Percentiles rank a stretch among this genome's conserved stretches.
Evolutionary conservation across 1,140 invertebrate genomes (phyloP).

Genomic region (Amyelois transitella): DNA sequence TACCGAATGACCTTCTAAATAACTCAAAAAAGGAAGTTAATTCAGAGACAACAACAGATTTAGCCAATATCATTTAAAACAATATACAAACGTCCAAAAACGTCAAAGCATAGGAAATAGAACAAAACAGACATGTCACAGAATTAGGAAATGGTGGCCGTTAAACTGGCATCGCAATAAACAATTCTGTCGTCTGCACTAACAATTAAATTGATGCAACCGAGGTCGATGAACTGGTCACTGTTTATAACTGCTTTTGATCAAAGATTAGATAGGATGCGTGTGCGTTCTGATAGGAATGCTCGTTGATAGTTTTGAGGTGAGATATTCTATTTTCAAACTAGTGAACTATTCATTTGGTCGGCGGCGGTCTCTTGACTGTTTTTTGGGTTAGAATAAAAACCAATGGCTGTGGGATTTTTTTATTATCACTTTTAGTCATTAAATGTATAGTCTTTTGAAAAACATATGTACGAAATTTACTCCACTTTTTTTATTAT

Average conservation of each 20-base stretch:
- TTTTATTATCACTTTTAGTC: too few species aligned
- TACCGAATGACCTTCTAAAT: too few species aligned
- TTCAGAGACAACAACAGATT: too few species aligned
- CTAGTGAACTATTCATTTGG: not conserved
- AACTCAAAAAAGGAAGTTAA: too few species aligned
- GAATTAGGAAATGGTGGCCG: not conserved
- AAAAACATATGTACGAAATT: too few species aligned
- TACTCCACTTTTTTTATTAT: too few species aligned
- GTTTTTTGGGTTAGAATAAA: not conserved
- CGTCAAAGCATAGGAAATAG: not conserved
- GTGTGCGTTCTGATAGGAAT: not conserved
- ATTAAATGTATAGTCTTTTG: too few species aligned
- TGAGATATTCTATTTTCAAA: not conserved
- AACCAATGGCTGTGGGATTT: too few species aligned
- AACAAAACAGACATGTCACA: not conserved
- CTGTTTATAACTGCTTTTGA: not conserved
- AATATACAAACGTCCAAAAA: not conserved
- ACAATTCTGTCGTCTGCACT: not conserved
- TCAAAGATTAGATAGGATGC: not conserved
- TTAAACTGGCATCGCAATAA: too few species aligned
- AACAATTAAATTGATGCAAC: not conserved
- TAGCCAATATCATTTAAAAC: not conserved
- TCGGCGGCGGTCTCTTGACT: not conserved
- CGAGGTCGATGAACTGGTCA: not conserved
- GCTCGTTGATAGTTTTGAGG: not conserved